These are phyloP conservation scores for Eulemur coronatus DNA, from an alignment of 2,797 vertebrate species.

Conservation along the genomic window DNA sequence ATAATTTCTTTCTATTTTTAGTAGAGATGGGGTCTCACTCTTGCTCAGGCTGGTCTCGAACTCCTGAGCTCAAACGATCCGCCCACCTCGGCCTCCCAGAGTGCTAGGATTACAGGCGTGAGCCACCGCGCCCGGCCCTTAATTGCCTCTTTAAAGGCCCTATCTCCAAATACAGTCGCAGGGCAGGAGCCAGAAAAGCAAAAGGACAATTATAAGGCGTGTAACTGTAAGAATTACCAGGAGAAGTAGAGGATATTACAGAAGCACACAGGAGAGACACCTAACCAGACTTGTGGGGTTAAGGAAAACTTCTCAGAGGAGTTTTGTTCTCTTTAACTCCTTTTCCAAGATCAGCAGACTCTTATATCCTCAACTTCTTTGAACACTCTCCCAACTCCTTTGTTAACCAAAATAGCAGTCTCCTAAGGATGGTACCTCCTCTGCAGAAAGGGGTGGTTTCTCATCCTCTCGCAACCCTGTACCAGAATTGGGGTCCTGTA, in stretches of 20 bases:
- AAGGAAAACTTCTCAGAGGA: background rate
- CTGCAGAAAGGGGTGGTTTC: background rate
- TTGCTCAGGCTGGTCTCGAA: too few species aligned
- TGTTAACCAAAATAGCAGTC: background rate
- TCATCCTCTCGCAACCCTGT: background rate
- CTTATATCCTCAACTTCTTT: background rate
- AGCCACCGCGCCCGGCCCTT: too few species aligned
- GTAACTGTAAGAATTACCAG: background rate
- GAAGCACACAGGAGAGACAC: background rate
- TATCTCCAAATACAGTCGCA: background rate
- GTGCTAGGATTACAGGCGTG: too few species aligned
- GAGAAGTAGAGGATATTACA: background rate
- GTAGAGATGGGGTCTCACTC: too few species aligned
- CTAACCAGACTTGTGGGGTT: background rate
- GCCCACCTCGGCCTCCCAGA: too few species aligned
- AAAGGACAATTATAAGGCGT: background rate
- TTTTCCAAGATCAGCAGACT: background rate
- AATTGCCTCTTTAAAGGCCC: background rate
- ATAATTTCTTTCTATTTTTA: too few species aligned
- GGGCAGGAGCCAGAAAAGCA: background rate
- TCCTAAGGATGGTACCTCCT: background rate
- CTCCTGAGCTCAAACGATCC: too few species aligned
- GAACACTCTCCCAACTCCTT: background rate
- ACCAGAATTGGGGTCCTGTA: background rate
- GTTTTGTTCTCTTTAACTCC: background rate